These are phyloP conservation scores for Callipepla squamata DNA, from an alignment of 2,113 vertebrate genomes.

Conservation along the genomic window DNA sequence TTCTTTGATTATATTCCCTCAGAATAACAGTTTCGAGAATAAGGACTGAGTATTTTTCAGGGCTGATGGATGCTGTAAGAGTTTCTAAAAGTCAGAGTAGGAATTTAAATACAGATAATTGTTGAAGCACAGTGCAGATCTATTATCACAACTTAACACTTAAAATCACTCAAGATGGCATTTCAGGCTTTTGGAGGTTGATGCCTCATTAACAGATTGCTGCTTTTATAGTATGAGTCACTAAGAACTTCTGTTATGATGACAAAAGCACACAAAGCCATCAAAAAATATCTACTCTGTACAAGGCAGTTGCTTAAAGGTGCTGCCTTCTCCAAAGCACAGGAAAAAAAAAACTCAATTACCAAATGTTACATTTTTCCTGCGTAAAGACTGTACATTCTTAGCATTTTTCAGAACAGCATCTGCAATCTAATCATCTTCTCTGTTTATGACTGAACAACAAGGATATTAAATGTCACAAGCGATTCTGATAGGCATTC, in stretches of 20 bases:
- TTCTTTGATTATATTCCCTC: background rate
- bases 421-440: background rate
- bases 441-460: background rate
- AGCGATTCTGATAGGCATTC: background rate
- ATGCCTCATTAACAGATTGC: conserved; percentile 63
- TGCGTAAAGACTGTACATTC: background rate
- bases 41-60: background rate
- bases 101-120: conserved; percentile 49
- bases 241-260: conserved; percentile 22
- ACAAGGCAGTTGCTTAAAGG: background rate
- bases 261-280: conserved; percentile 12
- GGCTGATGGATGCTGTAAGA: background rate
- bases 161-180: conserved; percentile 40
- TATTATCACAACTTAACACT: conserved; percentile 37
- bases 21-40: background rate
- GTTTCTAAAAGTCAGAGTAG: background rate
- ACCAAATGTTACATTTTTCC: background rate
- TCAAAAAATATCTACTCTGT: background rate
- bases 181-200: conserved; percentile 47
- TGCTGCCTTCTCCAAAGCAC: background rate
- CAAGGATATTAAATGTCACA: background rate
- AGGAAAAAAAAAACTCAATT: background rate
- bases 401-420: background rate
- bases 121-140: background rate
- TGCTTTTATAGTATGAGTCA: conserved; percentile 57